phyloP scores from a whole-genome alignment of 2,113 vertebrate species.

The Solenodon paradoxus region DNA sequence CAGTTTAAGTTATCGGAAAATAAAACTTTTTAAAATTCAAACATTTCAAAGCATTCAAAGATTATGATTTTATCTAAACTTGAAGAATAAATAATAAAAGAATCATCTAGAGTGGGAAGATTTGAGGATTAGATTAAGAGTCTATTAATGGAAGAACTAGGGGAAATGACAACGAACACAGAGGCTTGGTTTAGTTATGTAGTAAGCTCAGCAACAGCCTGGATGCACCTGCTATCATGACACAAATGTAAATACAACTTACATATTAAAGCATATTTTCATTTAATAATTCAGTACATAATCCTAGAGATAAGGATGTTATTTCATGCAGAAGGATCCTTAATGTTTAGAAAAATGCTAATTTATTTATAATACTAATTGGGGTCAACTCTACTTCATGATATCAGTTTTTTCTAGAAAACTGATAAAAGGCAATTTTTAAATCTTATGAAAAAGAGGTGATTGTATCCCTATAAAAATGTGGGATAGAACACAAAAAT shows the following conservation, averaged over 20 bases:
- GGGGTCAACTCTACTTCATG: background rate
- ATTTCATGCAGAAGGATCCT: background rate
- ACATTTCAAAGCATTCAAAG: background rate
- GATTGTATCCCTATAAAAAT: background rate
- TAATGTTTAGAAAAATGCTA: background rate
- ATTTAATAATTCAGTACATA: background rate
- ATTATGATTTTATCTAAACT: background rate
- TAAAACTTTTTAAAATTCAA: background rate
- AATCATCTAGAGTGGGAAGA: background rate
- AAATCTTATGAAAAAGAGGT: conserved; percentile 8
- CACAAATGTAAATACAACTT: background rate
- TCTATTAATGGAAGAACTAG: background rate
- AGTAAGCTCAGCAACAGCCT: background rate
- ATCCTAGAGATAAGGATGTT: background rate
- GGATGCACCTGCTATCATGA: background rate
- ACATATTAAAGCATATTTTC: background rate
- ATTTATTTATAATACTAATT: conserved; percentile 24
- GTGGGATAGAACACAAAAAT: background rate
- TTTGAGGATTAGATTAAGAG: background rate
- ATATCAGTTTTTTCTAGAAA: conserved; percentile 39
- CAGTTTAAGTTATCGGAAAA: background rate
- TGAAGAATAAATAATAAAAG: background rate
- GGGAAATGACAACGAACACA: background rate
- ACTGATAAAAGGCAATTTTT: background rate
- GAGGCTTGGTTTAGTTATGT: background rate